Conservation (phyloP, 2,797 vertebrate genomes). For the Rhadinocentrus ornatus region DNA sequence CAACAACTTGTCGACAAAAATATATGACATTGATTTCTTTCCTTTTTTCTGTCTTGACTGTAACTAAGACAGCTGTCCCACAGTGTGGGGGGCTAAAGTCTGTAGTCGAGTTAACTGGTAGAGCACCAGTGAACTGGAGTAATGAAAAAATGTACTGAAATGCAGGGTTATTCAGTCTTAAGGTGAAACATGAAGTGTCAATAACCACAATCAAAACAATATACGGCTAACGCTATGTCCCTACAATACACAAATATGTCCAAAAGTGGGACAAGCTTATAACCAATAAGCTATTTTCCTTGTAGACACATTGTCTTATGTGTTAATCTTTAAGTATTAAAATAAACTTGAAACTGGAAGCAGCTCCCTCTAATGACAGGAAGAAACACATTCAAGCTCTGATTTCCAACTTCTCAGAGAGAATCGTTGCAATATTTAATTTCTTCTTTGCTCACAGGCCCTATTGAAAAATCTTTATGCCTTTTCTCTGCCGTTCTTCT, state of each 20-base stretch:
- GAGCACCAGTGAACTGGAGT: no score
- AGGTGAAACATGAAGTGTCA: no score
- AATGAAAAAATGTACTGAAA: neutral
- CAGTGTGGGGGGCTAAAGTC: no score
- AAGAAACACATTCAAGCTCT: constrained; percentile 40
- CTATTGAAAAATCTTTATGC: constrained; percentile 54
- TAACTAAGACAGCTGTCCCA: no score
- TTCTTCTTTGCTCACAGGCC: constrained; percentile 29
- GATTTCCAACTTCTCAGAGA: constrained; percentile 50
- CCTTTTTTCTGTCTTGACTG: no score
- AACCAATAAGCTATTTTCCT: neutral
- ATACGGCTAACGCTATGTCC: no score
- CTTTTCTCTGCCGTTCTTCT: constrained; percentile 48
- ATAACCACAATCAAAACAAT: no score
- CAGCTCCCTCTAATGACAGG: constrained; percentile 63
- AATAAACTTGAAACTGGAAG: constrained; percentile 38
- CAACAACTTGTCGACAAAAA: no score
- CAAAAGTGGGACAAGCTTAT: neutral
- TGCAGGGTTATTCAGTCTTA: neutral
- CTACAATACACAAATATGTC: neutral
- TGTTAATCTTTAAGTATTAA: neutral
- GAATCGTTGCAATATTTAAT: constrained; percentile 14
- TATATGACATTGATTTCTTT: no score
- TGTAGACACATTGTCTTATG: neutral
- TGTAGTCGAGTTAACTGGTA: no score